phyloP scores from a whole-genome alignment of 2,888 invertebrate species.

The Drosophila recens region DNA sequence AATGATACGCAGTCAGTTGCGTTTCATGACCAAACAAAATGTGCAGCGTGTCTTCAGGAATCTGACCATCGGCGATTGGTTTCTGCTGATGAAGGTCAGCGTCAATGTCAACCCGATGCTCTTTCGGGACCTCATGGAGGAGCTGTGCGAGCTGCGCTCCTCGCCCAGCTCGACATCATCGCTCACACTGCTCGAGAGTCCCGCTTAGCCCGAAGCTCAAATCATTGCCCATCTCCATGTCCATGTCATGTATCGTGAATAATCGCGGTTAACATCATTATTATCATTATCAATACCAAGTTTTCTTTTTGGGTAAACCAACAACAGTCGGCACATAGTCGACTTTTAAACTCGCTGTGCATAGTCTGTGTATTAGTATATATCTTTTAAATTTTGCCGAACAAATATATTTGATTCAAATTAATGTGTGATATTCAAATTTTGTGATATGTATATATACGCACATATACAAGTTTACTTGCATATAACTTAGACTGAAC shows the following conservation, averaged over 20 bases:
- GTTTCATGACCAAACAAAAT: constrained; percentile 74
- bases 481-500: no score
- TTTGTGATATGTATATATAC: neutral
- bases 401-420: constrained; percentile 22
- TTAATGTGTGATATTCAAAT: neutral
- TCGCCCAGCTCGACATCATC: constrained; percentile 49
- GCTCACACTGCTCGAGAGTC: constrained; percentile 60
- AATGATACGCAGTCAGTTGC: constrained; percentile 77
- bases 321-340: neutral
- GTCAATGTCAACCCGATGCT: constrained; percentile 91
- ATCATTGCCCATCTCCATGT: neutral
- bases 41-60: constrained; percentile 71
- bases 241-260: neutral
- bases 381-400: constrained; percentile 24
- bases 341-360: constrained; percentile 33
- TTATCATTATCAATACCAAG: no score
- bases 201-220: constrained; percentile 30
- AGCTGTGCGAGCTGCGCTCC: constrained; percentile 83
- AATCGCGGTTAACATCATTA: no score
- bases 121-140: constrained; percentile 88
- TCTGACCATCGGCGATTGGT: constrained; percentile 90
- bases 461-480: no score
- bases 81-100: constrained; percentile 90
- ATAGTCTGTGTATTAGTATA: constrained; percentile 2
- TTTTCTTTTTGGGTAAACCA: constrained; percentile 2